Conservation (phyloP, 2,113 vertebrate species). For the Eudyptes chrysolophus region DNA sequence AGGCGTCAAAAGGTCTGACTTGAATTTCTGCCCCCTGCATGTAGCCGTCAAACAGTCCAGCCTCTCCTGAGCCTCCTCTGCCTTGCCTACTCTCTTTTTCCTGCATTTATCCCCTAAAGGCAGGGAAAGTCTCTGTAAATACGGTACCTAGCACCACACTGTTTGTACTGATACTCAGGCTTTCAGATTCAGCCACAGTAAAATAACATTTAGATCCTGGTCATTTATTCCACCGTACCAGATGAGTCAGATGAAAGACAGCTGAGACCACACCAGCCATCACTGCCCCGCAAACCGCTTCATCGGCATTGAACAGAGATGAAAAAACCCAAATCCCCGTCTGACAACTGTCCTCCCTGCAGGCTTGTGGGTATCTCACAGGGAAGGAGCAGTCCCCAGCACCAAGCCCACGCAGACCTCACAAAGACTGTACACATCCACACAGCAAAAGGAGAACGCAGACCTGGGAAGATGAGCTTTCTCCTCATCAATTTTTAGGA, state of each 20-base stretch:
- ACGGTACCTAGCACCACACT: background rate
- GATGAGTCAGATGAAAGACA: slow-evolving; percentile 47
- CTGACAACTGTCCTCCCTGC: background rate
- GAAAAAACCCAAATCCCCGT: background rate
- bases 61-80: background rate
- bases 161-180: background rate
- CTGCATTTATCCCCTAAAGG: background rate
- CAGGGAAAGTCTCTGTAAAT: background rate
- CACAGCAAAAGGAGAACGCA: background rate
- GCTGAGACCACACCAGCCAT: slow-evolving; percentile 39
- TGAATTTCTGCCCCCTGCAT: background rate
- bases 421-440: background rate
- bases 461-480: background rate
- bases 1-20: background rate
- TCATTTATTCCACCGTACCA: slow-evolving; percentile 42
- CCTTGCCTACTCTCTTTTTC: background rate
- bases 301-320: background rate
- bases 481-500: background rate
- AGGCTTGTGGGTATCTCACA: background rate
- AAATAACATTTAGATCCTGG: slow-evolving; percentile 4
- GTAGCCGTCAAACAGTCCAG: background rate
- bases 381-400: background rate
- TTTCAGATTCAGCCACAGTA: slow-evolving; percentile 30
- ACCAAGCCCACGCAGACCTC: background rate
- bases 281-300: background rate